Evolutionary conservation across 1,140 invertebrate genomes (phyloP), one percentile per base, ranked within the genome.

Genomic region (Himalopsyche phryganea): DNA sequence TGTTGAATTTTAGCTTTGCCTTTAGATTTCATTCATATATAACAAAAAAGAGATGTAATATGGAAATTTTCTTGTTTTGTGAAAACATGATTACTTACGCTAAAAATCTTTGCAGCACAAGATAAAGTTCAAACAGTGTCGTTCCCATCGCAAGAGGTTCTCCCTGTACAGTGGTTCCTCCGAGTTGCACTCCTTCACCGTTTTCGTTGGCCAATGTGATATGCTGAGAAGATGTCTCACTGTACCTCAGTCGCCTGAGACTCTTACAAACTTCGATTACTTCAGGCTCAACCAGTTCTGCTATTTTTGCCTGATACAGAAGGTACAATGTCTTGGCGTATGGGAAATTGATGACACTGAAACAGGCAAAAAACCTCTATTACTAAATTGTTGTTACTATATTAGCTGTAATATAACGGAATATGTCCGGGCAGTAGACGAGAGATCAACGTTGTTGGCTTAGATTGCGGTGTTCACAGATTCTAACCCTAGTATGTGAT

Each of bases 91-190:
- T n/a, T n/a, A n/a, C 74, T 76, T 54, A 78, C 76, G 71, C 71
- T 55, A 77, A 71, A 76, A 94, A 96, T 72, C 92, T 84, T 71
- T 96, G 91, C 13, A 97, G 74, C 9, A 87, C 83, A 46, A 96
- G 78, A 73, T 97, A 97, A 0, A 96, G 75, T 75, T 96, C 93
- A 75, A 96, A 96, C 50, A 96, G 74, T 0, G 86, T 86, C 3
- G 91, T 94, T 2, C 92, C 92, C 77, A 92, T 84, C 18, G 81
- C 75, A 20, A 89, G 66, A n/a, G 85, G 82, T 64, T 85, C 81
- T 9, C 76, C 76, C 0, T 75, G 73, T 2, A 84, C 76, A 10
- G 76, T 69, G 0, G 76, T 71, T 10, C 72, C 68, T 0, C 75
- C 76, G 11, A 76, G 23, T 0, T 68, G 67, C 0, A 70, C 72